A percentile compares a stretch with the other conserved stretches of the same genome.
Evolutionary conservation across 2,113 vertebrate genomes (phyloP).

Genomic region (Leptocoma aspasia): DNA sequence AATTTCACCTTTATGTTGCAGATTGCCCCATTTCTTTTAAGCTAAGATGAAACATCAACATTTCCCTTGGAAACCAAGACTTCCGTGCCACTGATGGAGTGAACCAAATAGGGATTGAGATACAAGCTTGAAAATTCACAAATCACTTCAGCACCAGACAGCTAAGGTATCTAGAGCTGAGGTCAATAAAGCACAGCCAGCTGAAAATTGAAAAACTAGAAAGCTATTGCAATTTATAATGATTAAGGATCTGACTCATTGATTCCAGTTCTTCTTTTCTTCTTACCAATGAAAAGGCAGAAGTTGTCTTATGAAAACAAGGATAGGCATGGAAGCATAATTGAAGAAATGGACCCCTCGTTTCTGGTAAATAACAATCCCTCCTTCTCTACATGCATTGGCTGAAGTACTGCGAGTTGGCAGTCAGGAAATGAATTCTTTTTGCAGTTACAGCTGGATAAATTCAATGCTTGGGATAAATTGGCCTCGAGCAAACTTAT

Average conservation of each 20-base stretch:
- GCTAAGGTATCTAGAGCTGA: not conserved
- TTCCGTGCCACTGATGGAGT: not conserved
- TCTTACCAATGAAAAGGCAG: not conserved
- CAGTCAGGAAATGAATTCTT: not conserved
- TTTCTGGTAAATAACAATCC: not conserved
- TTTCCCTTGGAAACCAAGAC: not conserved
- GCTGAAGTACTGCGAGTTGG: not conserved
- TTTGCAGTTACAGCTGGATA: not conserved
- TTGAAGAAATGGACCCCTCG: not conserved
- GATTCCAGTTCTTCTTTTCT: not conserved
- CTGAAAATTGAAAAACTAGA: not conserved
- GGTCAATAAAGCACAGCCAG: not conserved
- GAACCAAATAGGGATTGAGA: not conserved
- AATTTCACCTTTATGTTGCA: not conserved
- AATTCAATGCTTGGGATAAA: constrained; percentile 17
- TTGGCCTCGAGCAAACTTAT: constrained; percentile 3
- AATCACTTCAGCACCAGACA: not conserved
- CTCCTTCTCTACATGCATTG: not conserved
- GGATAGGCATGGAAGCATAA: not conserved
- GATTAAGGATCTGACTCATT: not conserved
- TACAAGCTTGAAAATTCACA: not conserved
- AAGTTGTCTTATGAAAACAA: not conserved
- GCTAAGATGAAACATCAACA: not conserved
- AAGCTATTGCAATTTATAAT: not conserved
- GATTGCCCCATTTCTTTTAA: not conserved